Conservation (phyloP, 2,797 vertebrate genomes). For the Tarsius wallacei region DNA sequence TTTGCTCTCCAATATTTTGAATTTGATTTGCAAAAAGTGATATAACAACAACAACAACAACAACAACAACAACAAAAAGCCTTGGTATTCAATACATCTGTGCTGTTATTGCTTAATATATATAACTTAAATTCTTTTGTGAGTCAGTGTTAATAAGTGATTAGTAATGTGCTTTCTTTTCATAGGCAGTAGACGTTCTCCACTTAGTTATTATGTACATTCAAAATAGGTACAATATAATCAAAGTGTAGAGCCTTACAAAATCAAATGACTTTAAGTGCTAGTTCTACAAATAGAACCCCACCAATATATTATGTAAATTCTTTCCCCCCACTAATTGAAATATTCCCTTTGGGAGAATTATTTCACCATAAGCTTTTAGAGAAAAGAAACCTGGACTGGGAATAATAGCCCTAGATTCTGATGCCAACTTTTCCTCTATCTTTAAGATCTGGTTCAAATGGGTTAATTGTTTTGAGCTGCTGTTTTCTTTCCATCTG, state of each 20-base stretch:
- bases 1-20: slow-evolving; percentile 10
- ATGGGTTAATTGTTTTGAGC: background rate
- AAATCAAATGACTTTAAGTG: background rate
- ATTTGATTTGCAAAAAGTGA: slow-evolving; percentile 46
- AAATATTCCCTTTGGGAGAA: background rate
- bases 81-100: background rate
- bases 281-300: background rate
- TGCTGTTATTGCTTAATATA: background rate
- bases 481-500: background rate
- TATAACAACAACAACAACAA: background rate
- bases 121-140: background rate
- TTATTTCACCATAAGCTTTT: background rate
- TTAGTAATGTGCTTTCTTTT: background rate
- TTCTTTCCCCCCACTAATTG: background rate
- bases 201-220: background rate
- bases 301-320: background rate
- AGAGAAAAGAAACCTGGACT: background rate
- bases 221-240: background rate
- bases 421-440: background rate
- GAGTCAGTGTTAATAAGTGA: background rate
- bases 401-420: background rate
- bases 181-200: background rate
- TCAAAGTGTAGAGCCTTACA: slow-evolving; percentile 8
- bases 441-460: background rate
- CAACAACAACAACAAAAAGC: background rate